Conservation (phyloP, 2,888 invertebrate species). For the Pheosia gnoma region DNA sequence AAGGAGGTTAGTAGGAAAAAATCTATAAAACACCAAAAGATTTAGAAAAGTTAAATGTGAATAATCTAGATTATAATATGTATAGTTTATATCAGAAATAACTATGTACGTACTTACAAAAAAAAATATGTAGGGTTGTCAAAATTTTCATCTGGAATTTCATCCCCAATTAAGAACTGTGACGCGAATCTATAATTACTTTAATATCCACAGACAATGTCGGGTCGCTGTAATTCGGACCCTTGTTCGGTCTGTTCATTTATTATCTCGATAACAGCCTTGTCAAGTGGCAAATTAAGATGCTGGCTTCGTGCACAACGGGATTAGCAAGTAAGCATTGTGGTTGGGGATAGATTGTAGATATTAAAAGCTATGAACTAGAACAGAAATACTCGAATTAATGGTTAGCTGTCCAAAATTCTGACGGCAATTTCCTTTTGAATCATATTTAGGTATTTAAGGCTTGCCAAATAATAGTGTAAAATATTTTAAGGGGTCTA, state of each 20-base stretch:
- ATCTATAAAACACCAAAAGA: too few relatives aligned
- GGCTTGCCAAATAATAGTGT: too few relatives aligned
- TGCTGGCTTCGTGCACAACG: not conserved
- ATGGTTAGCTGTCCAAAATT: too few relatives aligned
- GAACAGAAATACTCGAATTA: too few relatives aligned
- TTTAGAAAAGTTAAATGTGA: too few relatives aligned
- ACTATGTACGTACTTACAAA: too few relatives aligned
- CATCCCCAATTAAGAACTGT: not conserved
- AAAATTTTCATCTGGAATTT: not conserved
- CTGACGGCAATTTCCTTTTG: too few relatives aligned
- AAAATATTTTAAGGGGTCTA: too few relatives aligned
- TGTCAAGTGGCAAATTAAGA: constrained; percentile 21
- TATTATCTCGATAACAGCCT: constrained; percentile 23
- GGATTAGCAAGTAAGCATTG: not conserved
- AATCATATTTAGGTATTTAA: too few relatives aligned
- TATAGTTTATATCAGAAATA: too few relatives aligned
- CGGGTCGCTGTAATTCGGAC: constrained; percentile 21
- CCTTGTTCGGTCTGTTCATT: constrained; percentile 28
- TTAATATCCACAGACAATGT: constrained; percentile 20
- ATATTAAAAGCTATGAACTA: not conserved
- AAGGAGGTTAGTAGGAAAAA: too few relatives aligned
- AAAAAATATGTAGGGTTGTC: not conserved
- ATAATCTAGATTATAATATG: too few relatives aligned
- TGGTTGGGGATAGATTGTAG: not conserved
- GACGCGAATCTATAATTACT: constrained; percentile 4